These are phyloP conservation scores for Pristiophorus japonicus DNA, from an alignment of 2,113 vertebrate species.

Conservation along the genomic window DNA sequence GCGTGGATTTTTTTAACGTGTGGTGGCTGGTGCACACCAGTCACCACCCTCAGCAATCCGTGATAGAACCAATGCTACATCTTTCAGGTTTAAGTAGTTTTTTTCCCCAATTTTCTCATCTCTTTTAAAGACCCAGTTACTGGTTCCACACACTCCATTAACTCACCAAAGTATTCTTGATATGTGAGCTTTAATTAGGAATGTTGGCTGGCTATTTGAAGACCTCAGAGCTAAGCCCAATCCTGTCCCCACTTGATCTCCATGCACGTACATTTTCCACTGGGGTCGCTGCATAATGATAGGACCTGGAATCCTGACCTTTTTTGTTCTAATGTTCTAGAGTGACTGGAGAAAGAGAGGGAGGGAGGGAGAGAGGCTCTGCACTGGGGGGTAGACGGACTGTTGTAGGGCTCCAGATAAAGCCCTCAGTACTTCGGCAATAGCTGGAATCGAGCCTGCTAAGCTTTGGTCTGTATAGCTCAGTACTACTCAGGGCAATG, in stretches of 20 bases:
- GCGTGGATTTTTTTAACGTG: too few species aligned
- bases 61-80: background rate
- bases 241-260: background rate
- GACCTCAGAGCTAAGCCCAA: background rate
- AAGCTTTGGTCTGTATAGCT: background rate
- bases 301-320: background rate
- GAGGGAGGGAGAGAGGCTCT: too few species aligned
- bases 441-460: background rate
- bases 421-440: background rate
- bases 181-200: background rate
- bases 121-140: background rate
- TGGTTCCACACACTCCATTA: background rate
- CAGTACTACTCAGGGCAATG: background rate
- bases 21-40: too few species aligned
- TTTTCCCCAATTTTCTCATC: background rate
- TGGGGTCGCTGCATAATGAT: background rate
- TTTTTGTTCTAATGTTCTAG: background rate
- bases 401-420: background rate
- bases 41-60: background rate
- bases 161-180: background rate
- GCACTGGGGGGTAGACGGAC: too few species aligned
- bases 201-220: background rate
- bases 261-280: background rate
- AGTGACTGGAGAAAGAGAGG: too few species aligned
- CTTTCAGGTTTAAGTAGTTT: background rate